These are phyloP conservation scores for Bovichtus variegatus DNA, from an alignment of 2,797 vertebrate species.

Conservation along the genomic window DNA sequence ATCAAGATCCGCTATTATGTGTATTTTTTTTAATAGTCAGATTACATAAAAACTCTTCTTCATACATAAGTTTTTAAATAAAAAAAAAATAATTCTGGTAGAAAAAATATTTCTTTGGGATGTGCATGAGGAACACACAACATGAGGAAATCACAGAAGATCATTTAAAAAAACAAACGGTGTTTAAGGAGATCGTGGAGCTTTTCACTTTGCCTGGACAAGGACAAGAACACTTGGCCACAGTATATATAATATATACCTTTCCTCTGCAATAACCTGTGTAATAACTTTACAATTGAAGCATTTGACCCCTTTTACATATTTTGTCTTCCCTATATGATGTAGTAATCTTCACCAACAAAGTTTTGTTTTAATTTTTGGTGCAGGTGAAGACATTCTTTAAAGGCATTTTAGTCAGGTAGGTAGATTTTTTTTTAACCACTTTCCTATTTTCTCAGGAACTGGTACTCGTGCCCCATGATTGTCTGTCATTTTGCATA, in stretches of 20 bases:
- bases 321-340: neutral
- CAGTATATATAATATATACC: neutral
- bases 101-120: conserved; percentile 68
- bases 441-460: neutral
- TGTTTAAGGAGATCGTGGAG: neutral
- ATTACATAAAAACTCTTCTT: conserved; percentile 39
- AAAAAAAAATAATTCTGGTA: conserved; percentile 44
- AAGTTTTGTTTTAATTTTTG: neutral
- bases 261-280: neutral
- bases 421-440: neutral
- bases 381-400: too few species aligned
- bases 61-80: conserved; percentile 26
- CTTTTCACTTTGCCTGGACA: too few species aligned
- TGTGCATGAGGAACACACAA: conserved; percentile 23
- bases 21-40: conserved; percentile 40
- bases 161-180: conserved; percentile 24
- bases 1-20: conserved; percentile 8
- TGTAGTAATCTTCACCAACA: neutral
- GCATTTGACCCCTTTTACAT: neutral
- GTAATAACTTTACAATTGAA: neutral
- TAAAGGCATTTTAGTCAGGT: neutral
- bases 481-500: neutral
- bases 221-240: too few species aligned
- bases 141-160: conserved; percentile 14
- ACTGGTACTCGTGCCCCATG: too few species aligned